A percentile compares a stretch with the other conserved stretches of the same genome.
phyloP scores from a whole-genome alignment of 2,113 vertebrate species.

The Sula dactylatra region DNA sequence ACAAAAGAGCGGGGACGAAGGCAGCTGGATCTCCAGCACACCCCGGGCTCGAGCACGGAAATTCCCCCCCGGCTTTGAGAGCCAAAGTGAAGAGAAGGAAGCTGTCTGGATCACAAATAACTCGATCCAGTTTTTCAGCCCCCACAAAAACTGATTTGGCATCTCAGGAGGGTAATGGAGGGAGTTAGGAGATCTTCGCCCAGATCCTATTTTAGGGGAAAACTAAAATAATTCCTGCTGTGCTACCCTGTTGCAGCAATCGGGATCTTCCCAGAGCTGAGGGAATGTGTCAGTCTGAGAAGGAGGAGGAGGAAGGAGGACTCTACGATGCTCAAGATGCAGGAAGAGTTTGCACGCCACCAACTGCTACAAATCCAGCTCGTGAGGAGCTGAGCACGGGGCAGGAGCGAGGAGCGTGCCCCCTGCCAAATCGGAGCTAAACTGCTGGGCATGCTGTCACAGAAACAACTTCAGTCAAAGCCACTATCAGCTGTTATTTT shows the following conservation, averaged over 20 bases:
- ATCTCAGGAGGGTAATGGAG: neutral
- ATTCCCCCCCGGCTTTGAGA: neutral
- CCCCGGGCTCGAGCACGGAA: neutral
- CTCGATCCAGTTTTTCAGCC: neutral
- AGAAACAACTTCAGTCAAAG: neutral
- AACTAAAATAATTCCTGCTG: constrained; percentile 31
- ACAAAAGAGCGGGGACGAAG: neutral
- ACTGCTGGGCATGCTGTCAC: neutral
- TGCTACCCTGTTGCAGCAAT: neutral
- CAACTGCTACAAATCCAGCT: neutral
- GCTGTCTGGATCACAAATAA: neutral
- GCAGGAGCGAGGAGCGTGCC: neutral
- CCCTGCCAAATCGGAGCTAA: neutral
- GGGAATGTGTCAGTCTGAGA: neutral
- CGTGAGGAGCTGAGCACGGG: neutral
- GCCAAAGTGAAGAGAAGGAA: neutral
- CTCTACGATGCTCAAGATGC: neutral
- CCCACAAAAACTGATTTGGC: neutral
- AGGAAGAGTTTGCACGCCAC: neutral
- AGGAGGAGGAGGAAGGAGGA: neutral
- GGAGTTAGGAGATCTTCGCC: neutral
- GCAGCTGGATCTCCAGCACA: neutral
- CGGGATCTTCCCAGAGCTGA: neutral
- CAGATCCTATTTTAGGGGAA: constrained; percentile 39
- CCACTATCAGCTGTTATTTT: neutral